These are phyloP conservation scores for Argentina silus DNA, from an alignment of 2,797 vertebrate species.

Conservation along the genomic window DNA sequence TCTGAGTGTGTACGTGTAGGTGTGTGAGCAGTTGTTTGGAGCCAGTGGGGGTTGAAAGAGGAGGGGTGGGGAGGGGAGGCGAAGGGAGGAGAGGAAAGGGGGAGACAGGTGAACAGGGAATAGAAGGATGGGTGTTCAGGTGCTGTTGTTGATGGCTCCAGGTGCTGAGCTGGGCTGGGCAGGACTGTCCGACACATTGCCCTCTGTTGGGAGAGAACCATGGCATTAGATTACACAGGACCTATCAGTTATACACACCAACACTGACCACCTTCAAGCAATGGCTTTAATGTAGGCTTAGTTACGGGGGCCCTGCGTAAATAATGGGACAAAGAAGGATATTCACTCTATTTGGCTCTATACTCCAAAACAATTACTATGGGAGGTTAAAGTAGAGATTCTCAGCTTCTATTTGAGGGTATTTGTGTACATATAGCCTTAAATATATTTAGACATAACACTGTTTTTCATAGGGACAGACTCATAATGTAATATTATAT, in stretches of 20 bases:
- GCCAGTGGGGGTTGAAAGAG: conserved; percentile 53
- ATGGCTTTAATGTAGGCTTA: too few species aligned
- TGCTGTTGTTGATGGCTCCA: conserved; percentile 87
- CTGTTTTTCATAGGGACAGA: too few species aligned
- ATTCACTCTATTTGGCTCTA: too few species aligned
- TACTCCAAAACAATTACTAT: too few species aligned
- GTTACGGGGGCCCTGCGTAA: not conserved
- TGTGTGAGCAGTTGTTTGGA: conserved; percentile 42
- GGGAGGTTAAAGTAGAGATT: too few species aligned
- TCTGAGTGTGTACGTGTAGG: conserved; percentile 43
- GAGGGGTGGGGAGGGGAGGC: conserved; percentile 48
- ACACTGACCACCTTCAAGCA: too few species aligned
- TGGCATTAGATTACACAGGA: not conserved
- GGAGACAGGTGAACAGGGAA: conserved; percentile 56
- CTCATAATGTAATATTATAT: too few species aligned
- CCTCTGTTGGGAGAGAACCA: conserved; percentile 77
- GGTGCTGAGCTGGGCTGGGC: conserved; percentile 84
- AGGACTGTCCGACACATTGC: conserved; percentile 85
- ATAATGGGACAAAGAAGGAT: too few species aligned
- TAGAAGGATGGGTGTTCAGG: conserved; percentile 81
- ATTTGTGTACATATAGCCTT: too few species aligned
- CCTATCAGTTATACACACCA: not conserved
- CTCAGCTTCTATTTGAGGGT: too few species aligned
- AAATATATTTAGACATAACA: too few species aligned
- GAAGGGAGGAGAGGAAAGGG: conserved; percentile 33